Evolutionary conservation across 2,888 invertebrate species (phyloP).

Genomic region (Mythimna loreyi): DNA sequence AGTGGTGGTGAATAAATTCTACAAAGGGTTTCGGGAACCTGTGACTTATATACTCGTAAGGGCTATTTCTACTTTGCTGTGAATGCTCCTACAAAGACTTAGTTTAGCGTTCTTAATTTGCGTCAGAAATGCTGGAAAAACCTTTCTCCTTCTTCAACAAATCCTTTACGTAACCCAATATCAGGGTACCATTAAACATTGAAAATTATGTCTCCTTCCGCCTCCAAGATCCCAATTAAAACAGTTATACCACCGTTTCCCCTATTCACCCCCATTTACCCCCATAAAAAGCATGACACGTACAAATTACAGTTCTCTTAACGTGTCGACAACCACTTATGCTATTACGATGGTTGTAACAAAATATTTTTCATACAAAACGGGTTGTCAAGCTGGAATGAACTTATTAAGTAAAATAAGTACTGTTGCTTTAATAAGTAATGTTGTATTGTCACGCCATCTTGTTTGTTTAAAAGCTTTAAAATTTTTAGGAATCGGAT

Average conservation of each 20-base stretch:
- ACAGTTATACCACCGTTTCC: constrained; percentile 29
- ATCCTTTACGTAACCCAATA: neutral
- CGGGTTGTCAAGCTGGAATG: constrained; percentile 47
- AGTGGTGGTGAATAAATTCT: no score
- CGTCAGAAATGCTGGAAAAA: neutral
- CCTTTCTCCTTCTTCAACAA: neutral
- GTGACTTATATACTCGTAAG: no score
- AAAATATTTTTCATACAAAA: constrained; percentile 57
- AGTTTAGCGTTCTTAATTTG: neutral
- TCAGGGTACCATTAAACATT: constrained; percentile 20
- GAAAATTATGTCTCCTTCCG: constrained; percentile 33
- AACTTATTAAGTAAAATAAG: constrained; percentile 43
- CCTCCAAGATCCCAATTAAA: constrained; percentile 42
- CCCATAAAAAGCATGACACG: constrained; percentile 58
- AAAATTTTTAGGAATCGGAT: constrained; percentile 21
- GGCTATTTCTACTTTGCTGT: no score
- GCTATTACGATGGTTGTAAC: constrained; percentile 33
- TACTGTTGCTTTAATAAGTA: constrained; percentile 50
- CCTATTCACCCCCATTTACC: constrained; percentile 41
- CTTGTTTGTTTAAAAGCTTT: constrained; percentile 40
- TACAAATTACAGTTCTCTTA: constrained; percentile 56
- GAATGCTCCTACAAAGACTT: no score
- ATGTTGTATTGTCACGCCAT: constrained; percentile 38
- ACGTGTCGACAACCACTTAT: constrained; percentile 60
- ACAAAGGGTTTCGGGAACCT: no score